A percentile compares a stretch with the other conserved stretches of the same genome.
phyloP scores from a whole-genome alignment of 2,888 invertebrate species.

The Cataglyphis cursor region DNA sequence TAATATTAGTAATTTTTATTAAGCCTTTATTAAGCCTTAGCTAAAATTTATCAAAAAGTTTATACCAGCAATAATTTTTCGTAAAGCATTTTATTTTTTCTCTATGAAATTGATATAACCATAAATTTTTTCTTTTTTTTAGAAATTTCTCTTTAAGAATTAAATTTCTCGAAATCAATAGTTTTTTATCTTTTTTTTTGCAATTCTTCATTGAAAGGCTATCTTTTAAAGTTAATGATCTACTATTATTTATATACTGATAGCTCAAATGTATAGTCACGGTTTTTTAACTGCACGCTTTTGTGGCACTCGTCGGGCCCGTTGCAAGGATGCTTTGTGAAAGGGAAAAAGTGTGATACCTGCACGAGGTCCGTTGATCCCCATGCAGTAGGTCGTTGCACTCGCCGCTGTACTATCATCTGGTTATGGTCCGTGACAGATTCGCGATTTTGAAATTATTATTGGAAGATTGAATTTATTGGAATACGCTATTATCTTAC shows the following conservation, averaged over 20 bases:
- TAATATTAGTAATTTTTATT: neutral
- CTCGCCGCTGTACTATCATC: conserved; percentile 41
- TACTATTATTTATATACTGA: conserved; percentile 27
- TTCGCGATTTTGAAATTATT: conserved; percentile 38
- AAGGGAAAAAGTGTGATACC: conserved; percentile 56
- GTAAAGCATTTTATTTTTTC: neutral
- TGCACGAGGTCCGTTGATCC: conserved; percentile 55
- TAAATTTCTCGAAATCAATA: conserved; percentile 10
- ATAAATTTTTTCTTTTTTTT: neutral
- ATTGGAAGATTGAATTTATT: neutral
- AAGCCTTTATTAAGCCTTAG: neutral
- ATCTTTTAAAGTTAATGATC: conserved; percentile 25
- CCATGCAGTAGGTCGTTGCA: conserved; percentile 44
- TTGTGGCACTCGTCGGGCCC: conserved; percentile 38
- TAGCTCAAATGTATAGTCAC: conserved; percentile 19
- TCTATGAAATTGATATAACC: neutral
- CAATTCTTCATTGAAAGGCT: neutral
- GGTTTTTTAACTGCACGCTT: conserved; percentile 39
- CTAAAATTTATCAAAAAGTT: neutral
- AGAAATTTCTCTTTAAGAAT: conserved; percentile 25
- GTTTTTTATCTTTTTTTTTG: neutral
- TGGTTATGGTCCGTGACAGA: conserved; percentile 3
- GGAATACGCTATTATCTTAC: neutral
- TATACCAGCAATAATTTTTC: neutral
- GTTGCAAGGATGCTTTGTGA: conserved; percentile 51